Conservation (phyloP, 2,797 vertebrate species). For the Rhincodon typus region DNA sequence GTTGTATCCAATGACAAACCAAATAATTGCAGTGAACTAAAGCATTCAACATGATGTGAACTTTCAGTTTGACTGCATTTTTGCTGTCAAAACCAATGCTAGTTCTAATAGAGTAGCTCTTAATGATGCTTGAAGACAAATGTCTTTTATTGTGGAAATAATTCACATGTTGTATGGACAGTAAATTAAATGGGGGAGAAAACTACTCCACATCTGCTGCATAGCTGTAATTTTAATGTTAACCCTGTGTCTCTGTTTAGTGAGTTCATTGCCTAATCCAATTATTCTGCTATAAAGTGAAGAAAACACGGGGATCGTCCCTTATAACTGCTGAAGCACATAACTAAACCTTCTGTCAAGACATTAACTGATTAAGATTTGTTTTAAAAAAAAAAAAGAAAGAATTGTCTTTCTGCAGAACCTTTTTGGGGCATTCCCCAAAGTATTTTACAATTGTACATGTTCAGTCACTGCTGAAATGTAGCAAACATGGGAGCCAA, state of each 20-base stretch:
- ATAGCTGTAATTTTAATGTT: background rate
- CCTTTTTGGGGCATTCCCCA: background rate
- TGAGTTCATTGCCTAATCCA: background rate
- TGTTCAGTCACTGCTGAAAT: background rate
- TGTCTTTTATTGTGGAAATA: background rate
- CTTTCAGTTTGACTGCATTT: background rate
- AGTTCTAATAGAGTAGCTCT: background rate
- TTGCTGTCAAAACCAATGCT: slow-evolving; percentile 4
- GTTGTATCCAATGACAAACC: background rate
- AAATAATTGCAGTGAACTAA: too few relatives aligned
- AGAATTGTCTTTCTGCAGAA: background rate
- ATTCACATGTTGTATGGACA: too few relatives aligned
- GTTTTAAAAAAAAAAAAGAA: background rate
- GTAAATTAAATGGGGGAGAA: background rate
- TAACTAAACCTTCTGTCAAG: background rate
- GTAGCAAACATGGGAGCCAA: background rate
- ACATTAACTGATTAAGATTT: background rate
- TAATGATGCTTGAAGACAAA: background rate
- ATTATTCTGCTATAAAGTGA: background rate
- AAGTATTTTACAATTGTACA: background rate
- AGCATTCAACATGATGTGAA: background rate
- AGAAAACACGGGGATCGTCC: background rate
- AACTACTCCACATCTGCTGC: background rate
- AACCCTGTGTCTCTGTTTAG: background rate
- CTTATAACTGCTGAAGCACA: background rate